Conservation (phyloP, 2,888 invertebrate species). For the Proisotoma minuta region DNA sequence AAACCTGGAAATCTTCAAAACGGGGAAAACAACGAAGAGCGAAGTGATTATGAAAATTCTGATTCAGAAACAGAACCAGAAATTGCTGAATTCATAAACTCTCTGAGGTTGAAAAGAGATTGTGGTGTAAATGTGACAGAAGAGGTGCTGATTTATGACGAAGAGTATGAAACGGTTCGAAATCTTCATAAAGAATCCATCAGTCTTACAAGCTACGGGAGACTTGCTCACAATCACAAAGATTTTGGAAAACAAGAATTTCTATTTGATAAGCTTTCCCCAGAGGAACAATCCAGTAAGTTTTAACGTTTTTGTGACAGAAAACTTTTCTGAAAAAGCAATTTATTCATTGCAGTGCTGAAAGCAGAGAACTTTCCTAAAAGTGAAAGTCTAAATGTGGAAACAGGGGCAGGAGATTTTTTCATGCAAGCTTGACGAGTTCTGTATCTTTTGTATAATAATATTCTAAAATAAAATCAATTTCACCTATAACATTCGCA, state of each 20-base stretch:
- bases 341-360: conserved; percentile 3
- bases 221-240: conserved; percentile 17
- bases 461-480: too few relatives aligned
- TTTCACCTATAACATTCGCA: too few relatives aligned
- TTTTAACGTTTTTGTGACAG: neutral
- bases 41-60: conserved; percentile 7
- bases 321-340: too few relatives aligned
- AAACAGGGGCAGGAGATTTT: conserved; percentile 1
- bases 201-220: conserved; percentile 27
- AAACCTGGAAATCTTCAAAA: too few relatives aligned
- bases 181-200: conserved; percentile 28
- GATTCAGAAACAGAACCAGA: conserved; percentile 22
- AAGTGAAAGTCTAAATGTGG: too few relatives aligned
- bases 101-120: conserved; percentile 12
- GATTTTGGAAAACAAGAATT: conserved; percentile 27
- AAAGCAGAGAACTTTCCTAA: neutral
- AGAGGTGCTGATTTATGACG: conserved; percentile 25
- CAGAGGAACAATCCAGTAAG: conserved; percentile 22
- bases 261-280: conserved; percentile 24
- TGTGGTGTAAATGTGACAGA: conserved; percentile 19
- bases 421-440: too few relatives aligned
- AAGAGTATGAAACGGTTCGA: conserved; percentile 23
- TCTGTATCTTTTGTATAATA: too few relatives aligned
- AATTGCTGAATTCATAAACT: conserved; percentile 13
- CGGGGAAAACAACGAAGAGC: neutral